Evolutionary conservation across 2,797 vertebrate genomes (phyloP), one percentile per base, ranked within the genome.

Genomic region (Hyperoplus immaculatus): DNA sequence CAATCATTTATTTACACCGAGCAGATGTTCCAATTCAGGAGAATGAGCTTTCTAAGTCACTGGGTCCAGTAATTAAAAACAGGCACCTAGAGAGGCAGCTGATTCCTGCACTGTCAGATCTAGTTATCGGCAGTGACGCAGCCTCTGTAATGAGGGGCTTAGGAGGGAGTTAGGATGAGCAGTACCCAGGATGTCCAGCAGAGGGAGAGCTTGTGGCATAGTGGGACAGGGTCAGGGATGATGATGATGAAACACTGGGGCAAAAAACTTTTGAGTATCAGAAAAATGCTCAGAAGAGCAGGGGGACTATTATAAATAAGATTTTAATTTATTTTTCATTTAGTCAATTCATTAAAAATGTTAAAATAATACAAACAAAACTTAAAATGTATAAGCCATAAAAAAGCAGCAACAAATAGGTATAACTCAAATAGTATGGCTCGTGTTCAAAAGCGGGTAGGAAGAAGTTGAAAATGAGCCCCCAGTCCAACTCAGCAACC

Each of bases 51-150:
- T 53, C 63, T 64, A 45, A 72, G 66, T 81, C 77, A 80, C 36
- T 79, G 47, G 14, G 56, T 29, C 4, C 29, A 62, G 60, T 87
- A 73, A 86, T 85, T 88, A 87, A 83, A 85, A 84, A 75, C 81
- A 90, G 87, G 87, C 90, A 87, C 55, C 80, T 72, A 75, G 75
- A 78, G 72, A 81, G 87, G 66, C 77, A 82, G 84, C 77, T 78
- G 86, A 57, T 85, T 92, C 73, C 75, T 93, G 88, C 87, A 79
- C 78, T 75, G 89, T 92, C 88, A 93, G 29, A 29, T 93, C 71
- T 29, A 80, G 61, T 66, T 83, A 87, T 84, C 78, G 75, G 88
- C 85, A 83, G 68, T 88, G 87, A 90, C 83, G 87, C 85, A 87
- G 83, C 85, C 77, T 78, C 76, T 72, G 68, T 87, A 87, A 88